Evolutionary conservation across 2,888 invertebrate genomes (phyloP), one percentile per base, ranked within the genome.

Genomic region (Andrena haemorrhoa): DNA sequence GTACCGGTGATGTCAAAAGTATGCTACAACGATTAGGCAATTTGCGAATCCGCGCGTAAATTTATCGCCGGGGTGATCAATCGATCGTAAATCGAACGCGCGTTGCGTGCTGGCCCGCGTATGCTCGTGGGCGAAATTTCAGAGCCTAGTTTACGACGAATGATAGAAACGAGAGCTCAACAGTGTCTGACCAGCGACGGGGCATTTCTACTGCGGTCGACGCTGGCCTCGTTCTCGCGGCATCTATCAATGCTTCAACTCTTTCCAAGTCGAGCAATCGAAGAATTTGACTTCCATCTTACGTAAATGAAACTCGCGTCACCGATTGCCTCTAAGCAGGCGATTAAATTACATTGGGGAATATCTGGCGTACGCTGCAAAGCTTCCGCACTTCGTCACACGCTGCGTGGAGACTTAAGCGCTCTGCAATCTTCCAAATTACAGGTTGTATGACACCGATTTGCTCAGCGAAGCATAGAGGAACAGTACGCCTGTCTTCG

Each of bases 21-120:
- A 61, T 33, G 65, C 64, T 61, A 69, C 79, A 75, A 76, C 83
- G 79, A 73, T 83, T 76, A 76, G 66, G 47, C 65, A 70, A 79
- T 79, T 66, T 20, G 20, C 29, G 53, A 41, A n/a, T 65, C 69
- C n/a, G 33, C 53, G n/a, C 61, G 64, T 63, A 49, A 77, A 84
- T 88, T 86, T 82, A 84, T 71, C 65, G 16, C 8, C 12, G 49
- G 61, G 4, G 26, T 31, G 69, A 82, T 88, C 84, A 71, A 79
- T 75, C 76, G 81, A 41, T 49, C 63, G 83, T 82, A 82, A 84
- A 87, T 68, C 72, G 69, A 79, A 70, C 63, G 56, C 73, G 61
- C 69, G 12, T 53, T 64, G 58, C 72, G 58, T 51, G 81, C 75
- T 71, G 71, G 69, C 78, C 53, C 72, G 66, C 71, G 73, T 76